Conservation (phyloP, 2,113 vertebrate species). For the Heterocephalus glaber region DNA sequence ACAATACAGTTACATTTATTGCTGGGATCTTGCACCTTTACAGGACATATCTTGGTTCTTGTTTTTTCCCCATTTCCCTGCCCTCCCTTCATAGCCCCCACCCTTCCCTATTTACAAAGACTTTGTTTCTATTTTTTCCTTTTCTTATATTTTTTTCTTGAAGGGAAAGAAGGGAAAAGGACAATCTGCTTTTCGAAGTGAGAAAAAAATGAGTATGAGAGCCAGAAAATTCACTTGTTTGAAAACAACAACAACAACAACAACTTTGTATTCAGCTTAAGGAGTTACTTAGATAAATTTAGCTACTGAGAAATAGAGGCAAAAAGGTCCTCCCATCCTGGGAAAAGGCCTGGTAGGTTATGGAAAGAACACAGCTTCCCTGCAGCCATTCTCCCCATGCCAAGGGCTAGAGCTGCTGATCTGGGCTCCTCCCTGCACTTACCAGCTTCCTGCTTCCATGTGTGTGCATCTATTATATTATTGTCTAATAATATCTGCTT, state of each 20-base stretch:
- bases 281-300: neutral
- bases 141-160: too few species aligned
- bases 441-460: neutral
- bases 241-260: too few species aligned
- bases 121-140: too few species aligned
- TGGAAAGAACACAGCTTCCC: neutral
- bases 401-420: neutral
- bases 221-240: neutral
- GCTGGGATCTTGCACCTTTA: too few species aligned
- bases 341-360: neutral
- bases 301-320: neutral
- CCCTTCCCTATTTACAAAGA: too few species aligned
- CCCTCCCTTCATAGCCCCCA: too few species aligned
- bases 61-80: too few species aligned
- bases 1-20: too few species aligned
- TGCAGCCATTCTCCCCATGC: neutral
- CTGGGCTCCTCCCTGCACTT: neutral
- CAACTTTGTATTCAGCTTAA: neutral
- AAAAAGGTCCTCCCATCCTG: neutral
- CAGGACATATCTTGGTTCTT: too few species aligned
- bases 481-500: slow-evolving; percentile 43
- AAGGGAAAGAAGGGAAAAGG: too few species aligned
- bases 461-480: neutral
- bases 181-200: neutral
- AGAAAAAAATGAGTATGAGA: neutral